Conservation (phyloP, 1,140 invertebrate species). For the Calliopsis andreniformis region DNA sequence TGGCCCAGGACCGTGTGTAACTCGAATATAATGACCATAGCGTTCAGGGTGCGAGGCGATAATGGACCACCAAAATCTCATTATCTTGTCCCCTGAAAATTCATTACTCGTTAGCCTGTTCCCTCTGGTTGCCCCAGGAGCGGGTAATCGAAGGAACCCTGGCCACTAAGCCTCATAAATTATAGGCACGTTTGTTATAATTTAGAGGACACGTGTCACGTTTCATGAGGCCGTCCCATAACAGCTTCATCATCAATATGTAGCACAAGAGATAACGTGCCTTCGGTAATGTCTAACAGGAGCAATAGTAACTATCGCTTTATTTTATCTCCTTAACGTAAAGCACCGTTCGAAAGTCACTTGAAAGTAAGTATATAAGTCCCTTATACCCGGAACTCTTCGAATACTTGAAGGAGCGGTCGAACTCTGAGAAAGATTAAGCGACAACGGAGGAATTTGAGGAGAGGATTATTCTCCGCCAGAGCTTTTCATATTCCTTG, state of each 20-base stretch:
- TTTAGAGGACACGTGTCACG: neutral
- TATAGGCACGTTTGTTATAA: neutral
- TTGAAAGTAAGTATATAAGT: slow-evolving; percentile 31
- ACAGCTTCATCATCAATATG: neutral
- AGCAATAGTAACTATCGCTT: slow-evolving; percentile 17
- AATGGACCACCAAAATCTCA: slow-evolving; percentile 49
- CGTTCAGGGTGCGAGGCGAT: slow-evolving; percentile 13
- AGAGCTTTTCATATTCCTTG: neutral
- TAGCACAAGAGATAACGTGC: neutral
- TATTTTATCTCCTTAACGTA: neutral
- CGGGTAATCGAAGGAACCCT: slow-evolving; percentile 34
- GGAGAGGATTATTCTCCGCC: neutral
- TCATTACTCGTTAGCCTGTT: slow-evolving; percentile 33
- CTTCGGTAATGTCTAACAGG: neutral
- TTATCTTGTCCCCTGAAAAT: slow-evolving; percentile 35
- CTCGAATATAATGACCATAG: slow-evolving; percentile 37
- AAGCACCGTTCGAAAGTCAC: neutral
- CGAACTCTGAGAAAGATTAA: neutral
- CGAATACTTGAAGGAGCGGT: neutral
- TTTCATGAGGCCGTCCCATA: no score
- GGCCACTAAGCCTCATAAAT: slow-evolving; percentile 16
- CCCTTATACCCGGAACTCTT: neutral
- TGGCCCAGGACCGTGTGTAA: slow-evolving; percentile 5
- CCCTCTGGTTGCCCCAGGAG: neutral
- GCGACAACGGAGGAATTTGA: neutral